Percentiles rank a stretch among this genome's conserved stretches.
Conservation (phyloP, 2,888 invertebrate species). For the Cephus spinipes region DNA sequence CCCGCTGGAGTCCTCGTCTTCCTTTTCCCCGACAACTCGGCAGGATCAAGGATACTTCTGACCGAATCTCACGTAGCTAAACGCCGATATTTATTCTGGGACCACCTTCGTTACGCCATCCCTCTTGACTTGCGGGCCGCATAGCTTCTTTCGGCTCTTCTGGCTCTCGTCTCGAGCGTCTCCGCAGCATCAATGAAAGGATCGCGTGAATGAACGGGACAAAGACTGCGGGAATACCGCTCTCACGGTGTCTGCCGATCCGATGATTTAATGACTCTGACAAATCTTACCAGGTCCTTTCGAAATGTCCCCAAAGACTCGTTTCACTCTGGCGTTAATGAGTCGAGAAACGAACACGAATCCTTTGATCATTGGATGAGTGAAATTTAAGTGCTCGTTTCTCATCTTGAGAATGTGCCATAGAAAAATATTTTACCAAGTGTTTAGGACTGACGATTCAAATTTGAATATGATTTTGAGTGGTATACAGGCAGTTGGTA, state of each 20-base stretch:
- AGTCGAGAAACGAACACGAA: background rate
- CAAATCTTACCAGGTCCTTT: background rate
- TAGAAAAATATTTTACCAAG: background rate
- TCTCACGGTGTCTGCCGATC: constrained; percentile 55
- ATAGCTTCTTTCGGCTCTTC: constrained; percentile 53
- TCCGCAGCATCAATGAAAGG: constrained; percentile 60
- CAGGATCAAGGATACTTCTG: constrained; percentile 43
- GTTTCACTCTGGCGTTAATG: background rate
- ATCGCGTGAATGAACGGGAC: constrained; percentile 63
- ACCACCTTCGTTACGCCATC: constrained; percentile 63
- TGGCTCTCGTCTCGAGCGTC: constrained; percentile 14
- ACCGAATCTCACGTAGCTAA: constrained; percentile 45
- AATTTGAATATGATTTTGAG: background rate
- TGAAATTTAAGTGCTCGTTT: background rate
- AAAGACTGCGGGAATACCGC: constrained; percentile 58
- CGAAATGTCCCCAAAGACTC: background rate
- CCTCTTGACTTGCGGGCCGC: constrained; percentile 37
- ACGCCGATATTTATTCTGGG: constrained; percentile 52
- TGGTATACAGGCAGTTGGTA: background rate
- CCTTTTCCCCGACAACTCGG: constrained; percentile 13
- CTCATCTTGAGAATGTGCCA: background rate
- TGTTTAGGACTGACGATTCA: background rate
- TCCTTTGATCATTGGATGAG: background rate
- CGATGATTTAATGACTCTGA: background rate
- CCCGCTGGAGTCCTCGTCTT: constrained; percentile 28